A percentile compares a stretch with the other conserved stretches of the same genome.
Evolutionary conservation across 2,113 vertebrate genomes (phyloP).

Genomic region (Indri indri): DNA sequence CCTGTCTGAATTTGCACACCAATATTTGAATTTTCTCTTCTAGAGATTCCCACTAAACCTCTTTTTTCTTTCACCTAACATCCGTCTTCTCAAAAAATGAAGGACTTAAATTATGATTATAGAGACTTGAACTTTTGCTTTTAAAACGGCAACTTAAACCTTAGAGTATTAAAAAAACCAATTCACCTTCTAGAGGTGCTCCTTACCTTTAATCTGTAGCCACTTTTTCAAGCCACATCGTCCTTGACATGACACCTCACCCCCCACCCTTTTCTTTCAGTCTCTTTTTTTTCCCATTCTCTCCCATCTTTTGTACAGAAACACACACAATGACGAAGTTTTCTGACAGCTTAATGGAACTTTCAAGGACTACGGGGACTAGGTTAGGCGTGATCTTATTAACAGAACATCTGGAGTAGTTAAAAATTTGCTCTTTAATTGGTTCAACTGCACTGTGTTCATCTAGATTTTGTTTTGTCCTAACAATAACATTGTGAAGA

Average conservation of each 20-base stretch:
- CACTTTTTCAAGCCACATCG: not conserved
- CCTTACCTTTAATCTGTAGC: not conserved
- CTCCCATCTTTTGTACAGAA: conserved; percentile 38
- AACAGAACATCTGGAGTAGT: conserved; percentile 65
- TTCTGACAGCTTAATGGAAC: conserved; percentile 69
- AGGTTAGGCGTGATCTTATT: conserved; percentile 48
- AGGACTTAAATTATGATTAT: conserved; percentile 25
- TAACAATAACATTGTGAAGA: conserved; percentile 51
- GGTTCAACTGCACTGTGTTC: conserved; percentile 47
- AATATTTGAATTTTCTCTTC: conserved; percentile 27
- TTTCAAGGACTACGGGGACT: conserved; percentile 41
- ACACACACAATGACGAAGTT: conserved; percentile 55
- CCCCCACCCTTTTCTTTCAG: not conserved
- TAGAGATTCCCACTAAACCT: not conserved
- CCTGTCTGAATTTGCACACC: conserved; percentile 20
- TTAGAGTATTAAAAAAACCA: not conserved
- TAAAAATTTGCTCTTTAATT: conserved; percentile 66
- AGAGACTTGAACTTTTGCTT: conserved; percentile 42
- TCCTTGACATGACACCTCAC: not conserved
- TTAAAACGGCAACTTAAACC: conserved; percentile 35
- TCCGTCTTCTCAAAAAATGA: conserved; percentile 24
- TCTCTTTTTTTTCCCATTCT: not conserved
- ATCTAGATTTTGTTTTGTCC: conserved; percentile 7
- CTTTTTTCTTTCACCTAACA: not conserved
- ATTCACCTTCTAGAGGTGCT: not conserved